These are phyloP conservation scores for Pomacea canaliculata DNA, from an alignment of 2,888 invertebrate species.

Conservation along the genomic window DNA sequence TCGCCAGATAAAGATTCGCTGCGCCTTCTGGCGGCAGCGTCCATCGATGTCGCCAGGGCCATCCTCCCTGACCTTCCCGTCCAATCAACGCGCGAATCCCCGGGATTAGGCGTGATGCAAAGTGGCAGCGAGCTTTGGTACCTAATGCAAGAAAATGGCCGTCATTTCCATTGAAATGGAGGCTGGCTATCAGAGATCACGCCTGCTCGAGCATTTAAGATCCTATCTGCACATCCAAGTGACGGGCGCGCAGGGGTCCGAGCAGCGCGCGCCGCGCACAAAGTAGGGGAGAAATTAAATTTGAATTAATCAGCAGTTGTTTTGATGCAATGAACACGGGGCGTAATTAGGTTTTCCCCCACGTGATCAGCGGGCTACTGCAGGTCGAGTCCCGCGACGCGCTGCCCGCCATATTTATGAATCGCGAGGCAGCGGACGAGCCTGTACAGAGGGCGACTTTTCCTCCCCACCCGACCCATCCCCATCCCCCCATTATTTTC, in stretches of 20 bases:
- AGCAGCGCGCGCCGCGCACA: slow-evolving; percentile 19
- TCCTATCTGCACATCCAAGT: slow-evolving; percentile 32
- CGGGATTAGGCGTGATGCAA: slow-evolving; percentile 31
- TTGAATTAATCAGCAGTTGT: slow-evolving; percentile 59
- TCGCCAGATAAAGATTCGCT: not conserved
- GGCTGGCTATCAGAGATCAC: slow-evolving; percentile 36
- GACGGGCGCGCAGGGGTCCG: slow-evolving; percentile 17
- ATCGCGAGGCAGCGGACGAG: no score
- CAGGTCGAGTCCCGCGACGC: slow-evolving; percentile 22
- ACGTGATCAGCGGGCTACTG: slow-evolving; percentile 29
- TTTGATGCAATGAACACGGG: slow-evolving; percentile 42
- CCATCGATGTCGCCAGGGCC: slow-evolving; percentile 23
- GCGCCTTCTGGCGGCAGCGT: not conserved
- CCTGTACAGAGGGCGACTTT: no score
- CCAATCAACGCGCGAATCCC: slow-evolving; percentile 31
- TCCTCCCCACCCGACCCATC: no score
- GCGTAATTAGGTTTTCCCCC: slow-evolving; percentile 40
- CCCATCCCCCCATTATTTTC: no score
- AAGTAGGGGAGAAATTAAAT: slow-evolving; percentile 49
- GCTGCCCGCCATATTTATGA: slow-evolving; percentile 20
- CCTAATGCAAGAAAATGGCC: slow-evolving; percentile 37
- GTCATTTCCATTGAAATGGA: slow-evolving; percentile 38
- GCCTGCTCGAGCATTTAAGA: slow-evolving; percentile 31
- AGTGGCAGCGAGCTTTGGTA: slow-evolving; percentile 35
- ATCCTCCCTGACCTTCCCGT: slow-evolving; percentile 25